phyloP scores from a whole-genome alignment of 2,888 invertebrate genomes.

The Agrilus cyanescens region DNA sequence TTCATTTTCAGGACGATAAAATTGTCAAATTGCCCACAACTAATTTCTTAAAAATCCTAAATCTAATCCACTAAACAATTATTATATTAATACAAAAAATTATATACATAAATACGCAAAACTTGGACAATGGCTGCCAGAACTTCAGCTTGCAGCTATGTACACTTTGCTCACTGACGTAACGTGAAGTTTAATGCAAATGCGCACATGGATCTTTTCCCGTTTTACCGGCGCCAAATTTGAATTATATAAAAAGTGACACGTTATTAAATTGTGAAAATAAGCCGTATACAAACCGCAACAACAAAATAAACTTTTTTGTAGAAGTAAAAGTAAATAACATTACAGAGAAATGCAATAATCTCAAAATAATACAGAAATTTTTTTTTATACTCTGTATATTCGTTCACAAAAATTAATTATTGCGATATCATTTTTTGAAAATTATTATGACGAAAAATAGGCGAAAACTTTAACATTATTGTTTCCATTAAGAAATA shows the following conservation, averaged over 20 bases:
- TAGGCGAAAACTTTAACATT: too few species aligned
- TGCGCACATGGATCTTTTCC: slow-evolving; percentile 19
- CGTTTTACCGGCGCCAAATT: slow-evolving; percentile 17
- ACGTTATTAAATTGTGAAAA: too few species aligned
- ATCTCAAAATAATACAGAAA: too few species aligned
- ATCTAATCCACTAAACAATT: slow-evolving; percentile 10
- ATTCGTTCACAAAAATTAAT: too few species aligned
- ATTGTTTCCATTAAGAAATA: too few species aligned
- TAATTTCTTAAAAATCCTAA: slow-evolving; percentile 5
- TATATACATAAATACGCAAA: slow-evolving; percentile 30
- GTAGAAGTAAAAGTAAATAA: too few species aligned
- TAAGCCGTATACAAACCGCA: too few species aligned
- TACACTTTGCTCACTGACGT: slow-evolving; percentile 25
- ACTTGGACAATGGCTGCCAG: slow-evolving; percentile 32
- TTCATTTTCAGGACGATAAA: slow-evolving; percentile 42
- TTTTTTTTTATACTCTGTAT: too few species aligned
- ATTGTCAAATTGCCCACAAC: slow-evolving; percentile 6
- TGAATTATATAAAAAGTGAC: slow-evolving; percentile 6
- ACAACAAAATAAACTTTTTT: too few species aligned
- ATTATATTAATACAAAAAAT: slow-evolving; percentile 19
- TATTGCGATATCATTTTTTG: too few species aligned
- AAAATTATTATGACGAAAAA: too few species aligned
- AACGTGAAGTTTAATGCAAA: slow-evolving; percentile 28
- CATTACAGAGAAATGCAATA: too few species aligned
- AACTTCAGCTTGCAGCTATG: slow-evolving; percentile 22